Base-by-base conservation (phyloP, 2,113 vertebrate species). In the Tenebrosternarchus preto region DNA sequence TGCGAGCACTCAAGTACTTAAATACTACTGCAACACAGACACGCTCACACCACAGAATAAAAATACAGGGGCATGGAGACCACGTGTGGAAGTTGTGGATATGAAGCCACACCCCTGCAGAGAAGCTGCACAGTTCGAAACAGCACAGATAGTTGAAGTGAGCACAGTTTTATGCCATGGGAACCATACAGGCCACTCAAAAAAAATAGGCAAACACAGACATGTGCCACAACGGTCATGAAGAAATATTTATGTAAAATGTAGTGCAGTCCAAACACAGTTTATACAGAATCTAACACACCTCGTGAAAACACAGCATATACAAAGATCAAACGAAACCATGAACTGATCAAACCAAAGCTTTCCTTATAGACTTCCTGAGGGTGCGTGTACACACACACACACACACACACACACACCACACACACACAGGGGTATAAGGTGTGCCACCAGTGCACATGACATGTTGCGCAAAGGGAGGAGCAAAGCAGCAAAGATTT, bases 81-180 rank as follows among this genome's bases (percentile, higher is more conserved):
- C 92, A 92, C 90, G 89, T 92, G 92, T 90, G 81, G 86, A 91
- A 89, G 89, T 92, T 91, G 87, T 82, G 89, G 89, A 84, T 90
- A 86, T 87, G 64, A 90, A 85, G 83, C 76, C 33, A 85, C 85
- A 71, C 78, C 77, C 80, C 39, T 67, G 75, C 82, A 59, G 82
- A 74, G 46, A 73, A 77, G 43, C 73, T 12, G 46, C 19, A 11
- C 68, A 72, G 67, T 73, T 76, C 15, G 17, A 55, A 60, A 55
- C 46, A 61, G 22, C 19, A 17, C 11, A 29, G 57, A 60, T 53
- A 50, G 57, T 3, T 20, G 20, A 33, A 79, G 39, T 53, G 68
- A 12, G 36, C 16, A 25, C 15, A 24, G n/a, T 11, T 36, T 36
- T 36, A 31, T n/a, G 57, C 20, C 36, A 73, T 9, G 2, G 19